phyloP scores from a whole-genome alignment of 2,888 invertebrate species.

The Adineta ricciae region DNA sequence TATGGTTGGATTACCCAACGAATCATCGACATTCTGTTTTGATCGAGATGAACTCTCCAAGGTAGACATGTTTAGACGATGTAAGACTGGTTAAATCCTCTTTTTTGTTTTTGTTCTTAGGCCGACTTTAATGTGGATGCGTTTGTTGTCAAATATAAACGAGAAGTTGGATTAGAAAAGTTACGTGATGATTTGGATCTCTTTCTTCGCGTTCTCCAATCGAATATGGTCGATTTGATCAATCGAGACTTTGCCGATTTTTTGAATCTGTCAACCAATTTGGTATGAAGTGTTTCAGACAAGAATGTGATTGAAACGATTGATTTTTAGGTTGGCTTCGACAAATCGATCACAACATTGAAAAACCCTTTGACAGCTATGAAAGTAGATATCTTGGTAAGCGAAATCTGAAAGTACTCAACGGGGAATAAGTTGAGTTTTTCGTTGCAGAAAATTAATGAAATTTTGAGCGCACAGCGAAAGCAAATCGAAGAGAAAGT shows the following conservation, averaged over 20 bases:
- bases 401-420: conserved; percentile 34
- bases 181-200: conserved; percentile 78
- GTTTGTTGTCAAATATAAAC: conserved; percentile 65
- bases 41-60: background rate
- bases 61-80: background rate
- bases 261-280: conserved; percentile 84
- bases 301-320: no score
- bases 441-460: conserved; percentile 42
- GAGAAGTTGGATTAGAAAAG: conserved; percentile 67
- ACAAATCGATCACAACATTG: conserved; percentile 71
- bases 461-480: conserved; percentile 6
- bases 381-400: conserved; percentile 70
- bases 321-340: conserved; percentile 62
- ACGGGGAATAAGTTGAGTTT: background rate
- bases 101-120: conserved; percentile 53
- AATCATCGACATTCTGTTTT: background rate
- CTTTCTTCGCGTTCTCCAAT: conserved; percentile 77
- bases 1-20: background rate
- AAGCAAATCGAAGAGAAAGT: conserved; percentile 25
- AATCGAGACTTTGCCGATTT: conserved; percentile 96
- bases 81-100: background rate
- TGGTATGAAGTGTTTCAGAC: conserved; percentile 59
- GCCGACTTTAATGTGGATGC: conserved; percentile 81
- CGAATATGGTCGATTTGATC: conserved; percentile 88
- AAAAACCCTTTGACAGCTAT: conserved; percentile 69